phyloP scores from a whole-genome alignment of 2,888 invertebrate genomes.

The Escarpia spicata region DNA sequence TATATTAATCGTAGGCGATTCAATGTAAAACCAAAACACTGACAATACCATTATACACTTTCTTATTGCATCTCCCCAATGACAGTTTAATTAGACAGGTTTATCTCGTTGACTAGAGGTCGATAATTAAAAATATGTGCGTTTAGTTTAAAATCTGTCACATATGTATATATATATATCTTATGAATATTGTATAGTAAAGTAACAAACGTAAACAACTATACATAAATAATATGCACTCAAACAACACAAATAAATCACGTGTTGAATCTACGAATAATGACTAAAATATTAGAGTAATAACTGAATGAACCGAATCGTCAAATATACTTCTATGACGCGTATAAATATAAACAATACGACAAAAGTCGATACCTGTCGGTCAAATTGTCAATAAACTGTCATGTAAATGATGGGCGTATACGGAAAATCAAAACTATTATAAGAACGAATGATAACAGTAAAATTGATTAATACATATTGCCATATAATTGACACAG shows the following conservation, averaged over 20 bases:
- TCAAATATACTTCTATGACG: neutral
- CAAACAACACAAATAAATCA: neutral
- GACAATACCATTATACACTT: neutral
- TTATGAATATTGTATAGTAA: neutral
- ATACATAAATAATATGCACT: neutral
- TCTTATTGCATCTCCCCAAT: neutral
- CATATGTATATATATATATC: neutral
- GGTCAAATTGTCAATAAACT: neutral
- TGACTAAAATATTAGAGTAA: neutral
- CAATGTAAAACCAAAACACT: neutral
- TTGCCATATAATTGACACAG: neutral
- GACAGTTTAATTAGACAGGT: neutral
- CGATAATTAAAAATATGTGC: neutral
- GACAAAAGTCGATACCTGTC: neutral
- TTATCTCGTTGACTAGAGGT: neutral
- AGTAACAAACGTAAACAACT: conserved; percentile 9
- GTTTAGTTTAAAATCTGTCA: no score
- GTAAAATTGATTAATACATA: neutral
- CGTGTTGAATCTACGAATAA: neutral
- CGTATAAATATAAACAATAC: neutral
- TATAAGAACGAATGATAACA: neutral
- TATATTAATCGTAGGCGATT: neutral
- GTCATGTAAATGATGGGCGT: neutral
- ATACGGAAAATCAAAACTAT: neutral
- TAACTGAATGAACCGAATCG: neutral